Base-by-base conservation (phyloP, 2,797 vertebrate species). In the Pelobates cultripes region DNA sequence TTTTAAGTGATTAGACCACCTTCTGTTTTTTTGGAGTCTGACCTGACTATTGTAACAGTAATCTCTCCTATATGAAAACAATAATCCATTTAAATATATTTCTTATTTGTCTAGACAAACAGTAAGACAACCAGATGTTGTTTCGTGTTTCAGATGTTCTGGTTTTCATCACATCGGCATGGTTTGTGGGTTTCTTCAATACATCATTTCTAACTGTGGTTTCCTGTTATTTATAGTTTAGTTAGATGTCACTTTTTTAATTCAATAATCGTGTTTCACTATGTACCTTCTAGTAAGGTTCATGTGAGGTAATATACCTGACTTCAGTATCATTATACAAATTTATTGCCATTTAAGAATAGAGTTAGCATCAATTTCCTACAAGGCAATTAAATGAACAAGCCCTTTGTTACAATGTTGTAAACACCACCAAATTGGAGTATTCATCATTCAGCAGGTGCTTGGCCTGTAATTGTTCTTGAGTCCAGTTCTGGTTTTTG, bases 71-170 rank as follows among this genome's bases (percentile, higher is more conserved):
- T 71, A 76, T 76, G 73, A 60, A 81, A 81, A 44, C 45, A 70
- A 75, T 63, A 61, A 75, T 81, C 66, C 51, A 45, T 45, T 43
- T 63, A 74, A 75, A 81, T 68, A 67, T 76, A 53, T 70, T 81
- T 81, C 68, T 64, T 66, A 76, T 81, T 81, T 81, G 67, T 74
- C 69, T 53, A 70, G 68, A 81, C 55, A 76, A 81, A 81, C 79
- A 75, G 53, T 40, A 45, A 75, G 64, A 75, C 79, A 80, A 73
- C 51, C 66, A 63, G n/a, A 64, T 57, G 61, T 75, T 75, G 43
- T 76, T 81, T 66, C 70, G 71, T 14, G 74, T 75, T 75, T 63
- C 44, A 7, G 6, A 53, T 63, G 73, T 63, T 81, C 66, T 81
- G 73, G 47, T 81, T 81, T 81, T 70, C 67, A 81, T 75, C 72